Conservation (phyloP, 2,113 vertebrate genomes). For the Ailuropoda melanoleuca region DNA sequence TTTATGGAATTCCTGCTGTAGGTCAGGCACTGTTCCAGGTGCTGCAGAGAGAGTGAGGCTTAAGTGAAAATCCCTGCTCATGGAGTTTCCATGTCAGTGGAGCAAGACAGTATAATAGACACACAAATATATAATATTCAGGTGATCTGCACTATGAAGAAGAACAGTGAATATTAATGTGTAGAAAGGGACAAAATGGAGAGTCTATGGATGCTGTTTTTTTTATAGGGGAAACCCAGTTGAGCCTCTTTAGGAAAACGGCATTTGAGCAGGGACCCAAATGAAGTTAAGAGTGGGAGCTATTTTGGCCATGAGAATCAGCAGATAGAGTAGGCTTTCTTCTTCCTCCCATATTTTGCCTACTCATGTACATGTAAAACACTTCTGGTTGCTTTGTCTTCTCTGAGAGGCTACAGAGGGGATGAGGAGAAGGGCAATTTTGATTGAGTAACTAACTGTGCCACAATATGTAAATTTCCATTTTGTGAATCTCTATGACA, state of each 20-base stretch:
- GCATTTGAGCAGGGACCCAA: neutral
- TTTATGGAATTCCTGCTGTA: neutral
- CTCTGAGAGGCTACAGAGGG: neutral
- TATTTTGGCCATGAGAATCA: neutral
- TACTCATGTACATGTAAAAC: neutral
- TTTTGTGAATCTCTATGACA: neutral
- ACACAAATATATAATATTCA: neutral
- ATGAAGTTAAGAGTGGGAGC: neutral
- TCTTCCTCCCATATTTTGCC: neutral
- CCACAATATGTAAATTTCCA: neutral
- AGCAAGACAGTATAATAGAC: neutral
- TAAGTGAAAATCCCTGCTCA: neutral
- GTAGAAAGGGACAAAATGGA: neutral
- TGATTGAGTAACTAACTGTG: neutral
- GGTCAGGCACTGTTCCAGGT: neutral
- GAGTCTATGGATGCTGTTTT: accelerated
- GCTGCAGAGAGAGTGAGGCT: neutral
- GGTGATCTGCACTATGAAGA: neutral
- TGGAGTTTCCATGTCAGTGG: neutral
- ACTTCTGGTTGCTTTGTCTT: neutral
- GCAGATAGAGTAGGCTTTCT: neutral
- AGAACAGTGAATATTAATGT: neutral
- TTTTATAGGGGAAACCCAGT: neutral
- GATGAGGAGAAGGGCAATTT: neutral
- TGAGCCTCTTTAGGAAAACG: neutral